Evolutionary conservation across 2,888 invertebrate genomes (phyloP), one percentile per base, ranked within the genome.

Genomic region (Labia minor): DNA sequence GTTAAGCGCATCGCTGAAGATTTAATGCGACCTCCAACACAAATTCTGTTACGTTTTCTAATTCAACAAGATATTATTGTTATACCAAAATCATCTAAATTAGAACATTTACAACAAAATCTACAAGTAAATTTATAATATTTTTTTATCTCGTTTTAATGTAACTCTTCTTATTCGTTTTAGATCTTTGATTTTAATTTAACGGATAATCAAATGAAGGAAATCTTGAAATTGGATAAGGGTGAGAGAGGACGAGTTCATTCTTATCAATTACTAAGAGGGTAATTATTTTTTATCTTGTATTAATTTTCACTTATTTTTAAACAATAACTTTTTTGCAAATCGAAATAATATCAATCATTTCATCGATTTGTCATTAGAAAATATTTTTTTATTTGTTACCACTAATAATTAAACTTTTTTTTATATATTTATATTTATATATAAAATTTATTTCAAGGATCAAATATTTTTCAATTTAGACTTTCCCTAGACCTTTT

Each of bases 131-230:
- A 33, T 8, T n/a, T n/a, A n/a, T n/a, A n/a, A n/a, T n/a, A n/a
- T 33, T 33, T 6, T 8, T 11, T 33, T 33, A 33, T 8, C 11
- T 33, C 33, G 11, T 33, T 8, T 6, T 33, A 11, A 33, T 33
- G 11, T 33, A 33, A 33, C 33, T 33, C 6, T 6, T 33, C 6
- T 33, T 11, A 33, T 33, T 33, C 6, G 26, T 67, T 69, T 0
- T 71, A 81, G 75, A 72, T 77, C 14, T 90, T 90, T 76, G 85
- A 88, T 77, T 92, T 92, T 75, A 77, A 83, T 71, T 76, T 93
- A 62, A 82, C 78, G 64, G 75, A 79, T 0, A 78, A 79, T 1
- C 90, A 92, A 74, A 82, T 89, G 78, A 72, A 77, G 0, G 79
- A 80, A 65, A 74, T 93, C 66, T 80, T 81, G 33, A 78, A 76